phyloP scores from a whole-genome alignment of 2,888 invertebrate genomes.

The Altica lythri region DNA sequence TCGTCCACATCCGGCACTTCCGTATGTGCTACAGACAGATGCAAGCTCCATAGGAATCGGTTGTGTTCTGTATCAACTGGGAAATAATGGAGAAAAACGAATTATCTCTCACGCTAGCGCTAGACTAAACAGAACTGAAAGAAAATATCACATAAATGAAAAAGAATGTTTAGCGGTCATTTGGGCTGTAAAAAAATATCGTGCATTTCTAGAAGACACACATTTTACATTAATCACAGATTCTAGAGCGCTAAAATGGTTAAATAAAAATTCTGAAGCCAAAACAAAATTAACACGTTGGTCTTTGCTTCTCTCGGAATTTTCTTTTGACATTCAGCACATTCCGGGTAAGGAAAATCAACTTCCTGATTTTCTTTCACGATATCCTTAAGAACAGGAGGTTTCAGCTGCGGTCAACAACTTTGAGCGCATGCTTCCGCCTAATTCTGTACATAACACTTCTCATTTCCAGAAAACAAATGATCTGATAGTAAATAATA shows the following conservation, averaged over 20 bases:
- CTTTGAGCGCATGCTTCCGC: neutral
- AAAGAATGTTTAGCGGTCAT: constrained; percentile 40
- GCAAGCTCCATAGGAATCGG: constrained; percentile 25
- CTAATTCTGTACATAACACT: neutral
- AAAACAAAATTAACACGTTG: constrained; percentile 31
- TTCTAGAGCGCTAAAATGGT: constrained; percentile 36
- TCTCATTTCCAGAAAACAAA: neutral
- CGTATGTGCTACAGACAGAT: constrained; percentile 2
- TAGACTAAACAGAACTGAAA: constrained; percentile 27
- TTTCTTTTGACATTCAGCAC: constrained; percentile 37
- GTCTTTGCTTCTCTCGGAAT: constrained; percentile 33
- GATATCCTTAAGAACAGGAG: constrained; percentile 22
- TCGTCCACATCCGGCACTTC: constrained; percentile 30
- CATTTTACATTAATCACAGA: constrained; percentile 38
- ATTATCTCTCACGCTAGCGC: constrained; percentile 37
- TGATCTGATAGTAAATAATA: neutral
- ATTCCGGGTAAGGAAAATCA: constrained; percentile 31
- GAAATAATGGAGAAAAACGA: neutral
- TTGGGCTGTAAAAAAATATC: constrained; percentile 39
- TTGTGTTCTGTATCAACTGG: constrained; percentile 38
- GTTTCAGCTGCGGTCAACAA: neutral
- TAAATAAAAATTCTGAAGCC: constrained; percentile 24
- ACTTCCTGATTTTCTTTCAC: constrained; percentile 33
- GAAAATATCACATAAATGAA: constrained; percentile 39
- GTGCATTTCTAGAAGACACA: constrained; percentile 37